Conservation (phyloP, 2,797 vertebrate species). For the Rhynchonycteris naso region DNA sequence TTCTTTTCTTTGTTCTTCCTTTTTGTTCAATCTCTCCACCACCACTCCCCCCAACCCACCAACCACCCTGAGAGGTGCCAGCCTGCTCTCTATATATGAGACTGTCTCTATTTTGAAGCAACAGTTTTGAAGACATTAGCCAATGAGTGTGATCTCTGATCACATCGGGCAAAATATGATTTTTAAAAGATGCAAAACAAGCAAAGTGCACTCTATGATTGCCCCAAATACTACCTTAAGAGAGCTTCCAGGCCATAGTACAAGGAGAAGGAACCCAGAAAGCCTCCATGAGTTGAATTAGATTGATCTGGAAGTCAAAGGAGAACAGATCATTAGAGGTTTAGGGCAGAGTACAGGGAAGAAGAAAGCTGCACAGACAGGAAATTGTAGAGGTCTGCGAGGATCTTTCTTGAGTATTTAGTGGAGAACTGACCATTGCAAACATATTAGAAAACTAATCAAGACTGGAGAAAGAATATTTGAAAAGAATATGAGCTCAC, state of each 20-base stretch:
- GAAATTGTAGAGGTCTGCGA: not conserved
- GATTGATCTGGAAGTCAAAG: not conserved
- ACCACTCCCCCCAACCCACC: not conserved
- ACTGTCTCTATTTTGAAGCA: not conserved
- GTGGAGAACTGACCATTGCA: not conserved
- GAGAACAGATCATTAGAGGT: not conserved
- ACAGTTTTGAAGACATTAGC: not conserved
- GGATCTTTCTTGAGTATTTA: not conserved
- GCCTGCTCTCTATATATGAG: not conserved
- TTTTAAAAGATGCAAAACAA: not conserved
- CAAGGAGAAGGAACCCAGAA: not conserved
- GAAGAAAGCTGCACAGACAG: not conserved
- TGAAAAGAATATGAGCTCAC: not conserved
- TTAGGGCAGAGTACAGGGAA: not conserved
- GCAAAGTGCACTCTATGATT: not conserved
- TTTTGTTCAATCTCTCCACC: not conserved
- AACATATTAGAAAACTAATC: not conserved
- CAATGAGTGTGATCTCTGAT: not conserved
- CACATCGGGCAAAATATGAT: not conserved
- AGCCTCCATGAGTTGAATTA: not conserved
- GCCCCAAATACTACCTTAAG: not conserved
- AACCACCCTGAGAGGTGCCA: not conserved
- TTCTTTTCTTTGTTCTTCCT: not conserved
- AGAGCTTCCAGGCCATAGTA: not conserved
- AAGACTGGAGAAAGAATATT: not conserved